Evolutionary conservation across 2,888 invertebrate genomes (phyloP), one percentile per base, ranked within the genome.

Genomic region (Diploptera punctata): DNA sequence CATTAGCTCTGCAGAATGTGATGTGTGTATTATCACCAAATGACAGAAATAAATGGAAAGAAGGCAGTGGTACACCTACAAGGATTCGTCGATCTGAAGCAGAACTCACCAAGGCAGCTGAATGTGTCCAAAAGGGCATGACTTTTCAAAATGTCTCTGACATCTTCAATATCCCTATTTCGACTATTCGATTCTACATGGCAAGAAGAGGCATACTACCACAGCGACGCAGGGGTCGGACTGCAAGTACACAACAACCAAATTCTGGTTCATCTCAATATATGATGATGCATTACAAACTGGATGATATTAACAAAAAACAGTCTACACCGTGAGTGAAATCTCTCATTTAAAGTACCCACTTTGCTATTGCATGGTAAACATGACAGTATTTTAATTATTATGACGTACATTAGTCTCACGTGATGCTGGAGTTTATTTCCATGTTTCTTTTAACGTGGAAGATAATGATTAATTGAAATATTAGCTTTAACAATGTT

Each of bases 91-190:
- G 93, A 77, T 92, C 93, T 33, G 93, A 93, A 81, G 90, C 89
- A 61, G 90, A 92, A 78, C 80, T 93, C 67, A 87, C 91, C n/a
- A 88, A 92, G 80, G 94, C 94, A 0, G 94, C 94, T 2, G 93
- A 93, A 81, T 92, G 93, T 82, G 93, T 94, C 75, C 91, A 93
- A n/a, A 89, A 92, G 70, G 94, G 94, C 0, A 91, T 91, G 84
- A 94, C 94, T 78, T 94, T 94, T 86, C 94, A 94, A 83, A 93
- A 92, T 1, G 94, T 94, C 33, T 93, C 93, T 73, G 93, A 93
- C 79, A 92, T 92, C 85, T 94, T 93, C 83, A 93, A 93, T 81
- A 94, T 94, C 83, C 94, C 94, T 73, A 94, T 94, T 76, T 93
- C 93, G 33, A 94, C 94, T 47, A 93, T 94, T 82, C 88, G 88